phyloP scores from a whole-genome alignment of 2,888 invertebrate genomes.

The Leptopilina syphax region DNA sequence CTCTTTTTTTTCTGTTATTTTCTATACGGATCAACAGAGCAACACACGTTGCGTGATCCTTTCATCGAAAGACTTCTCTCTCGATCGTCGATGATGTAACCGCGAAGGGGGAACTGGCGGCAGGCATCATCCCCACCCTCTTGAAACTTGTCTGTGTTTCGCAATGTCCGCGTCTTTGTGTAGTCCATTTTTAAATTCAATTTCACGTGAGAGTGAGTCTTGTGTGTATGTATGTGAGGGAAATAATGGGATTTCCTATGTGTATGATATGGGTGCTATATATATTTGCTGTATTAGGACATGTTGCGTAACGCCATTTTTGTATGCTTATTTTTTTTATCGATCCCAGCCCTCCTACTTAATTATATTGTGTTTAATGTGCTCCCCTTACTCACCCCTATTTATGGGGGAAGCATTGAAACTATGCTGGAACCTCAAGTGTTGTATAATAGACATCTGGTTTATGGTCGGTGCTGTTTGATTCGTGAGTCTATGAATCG shows the following conservation, averaged over 20 bases:
- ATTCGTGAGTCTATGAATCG: conserved; percentile 8
- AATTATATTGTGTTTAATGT: conserved; percentile 2
- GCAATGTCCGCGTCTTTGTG: conserved; percentile 29
- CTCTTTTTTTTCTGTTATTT: neutral
- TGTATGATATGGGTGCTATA: too few species aligned
- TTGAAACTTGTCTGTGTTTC: neutral
- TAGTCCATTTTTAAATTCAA: conserved; percentile 40
- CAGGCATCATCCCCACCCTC: neutral
- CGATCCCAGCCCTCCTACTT: conserved; percentile 30
- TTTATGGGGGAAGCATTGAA: conserved; percentile 18
- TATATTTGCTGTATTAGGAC: too few species aligned
- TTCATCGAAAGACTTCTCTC: neutral
- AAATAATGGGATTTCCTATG: conserved; percentile 5
- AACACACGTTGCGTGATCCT: neutral
- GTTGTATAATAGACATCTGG: conserved; percentile 10
- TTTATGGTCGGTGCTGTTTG: neutral
- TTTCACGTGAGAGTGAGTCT: neutral
- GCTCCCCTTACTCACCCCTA: neutral
- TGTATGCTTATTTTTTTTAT: neutral
- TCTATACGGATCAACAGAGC: neutral
- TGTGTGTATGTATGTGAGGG: too few species aligned
- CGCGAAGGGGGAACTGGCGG: conserved; percentile 2
- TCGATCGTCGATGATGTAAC: conserved; percentile 12
- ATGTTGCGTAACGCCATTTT: conserved; percentile 32
- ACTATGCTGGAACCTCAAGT: conserved; percentile 22